These are phyloP conservation scores for Chelidonichthys spinosus DNA, from an alignment of 2,797 vertebrate genomes.

Conservation along the genomic window DNA sequence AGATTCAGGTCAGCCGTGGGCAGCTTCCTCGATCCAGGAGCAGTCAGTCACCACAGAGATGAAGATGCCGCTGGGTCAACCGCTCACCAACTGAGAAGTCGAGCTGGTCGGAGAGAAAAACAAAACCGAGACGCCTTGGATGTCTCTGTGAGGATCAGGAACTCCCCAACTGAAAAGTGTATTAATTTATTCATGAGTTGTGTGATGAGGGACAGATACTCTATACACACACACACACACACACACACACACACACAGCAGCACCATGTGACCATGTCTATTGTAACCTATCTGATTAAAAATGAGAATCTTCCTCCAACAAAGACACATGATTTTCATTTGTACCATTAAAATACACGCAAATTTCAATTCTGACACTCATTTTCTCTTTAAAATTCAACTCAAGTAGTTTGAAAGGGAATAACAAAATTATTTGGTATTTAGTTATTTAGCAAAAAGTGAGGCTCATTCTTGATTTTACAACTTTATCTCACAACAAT, in stretches of 20 bases:
- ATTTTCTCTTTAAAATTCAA: too few relatives aligned
- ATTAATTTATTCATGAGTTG: slow-evolving; percentile 45
- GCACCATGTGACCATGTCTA: neutral
- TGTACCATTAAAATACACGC: too few relatives aligned
- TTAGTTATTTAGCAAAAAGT: too few relatives aligned
- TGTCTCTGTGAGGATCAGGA: neutral
- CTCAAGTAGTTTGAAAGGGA: too few relatives aligned
- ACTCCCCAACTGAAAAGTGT: neutral
- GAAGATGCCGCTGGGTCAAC: slow-evolving; percentile 55
- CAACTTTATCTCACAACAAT: too few relatives aligned
- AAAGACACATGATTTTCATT: too few relatives aligned
- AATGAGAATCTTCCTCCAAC: too few relatives aligned
- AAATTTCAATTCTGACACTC: too few relatives aligned
- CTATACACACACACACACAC: slow-evolving; percentile 5
- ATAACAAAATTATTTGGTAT: too few relatives aligned
- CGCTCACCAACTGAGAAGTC: neutral
- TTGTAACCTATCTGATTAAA: too few relatives aligned
- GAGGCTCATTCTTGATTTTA: too few relatives aligned
- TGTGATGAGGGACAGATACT: slow-evolving; percentile 26
- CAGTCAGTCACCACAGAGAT: slow-evolving; percentile 50
- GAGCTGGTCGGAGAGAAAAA: neutral
- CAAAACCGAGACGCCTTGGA: slow-evolving; percentile 14
- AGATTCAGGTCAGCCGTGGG: slow-evolving; percentile 73
- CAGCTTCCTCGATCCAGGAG: slow-evolving; percentile 29
- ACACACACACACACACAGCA: neutral